Evolutionary conservation across 2,797 vertebrate genomes (phyloP).

Genomic region (Mus minutoides): DNA sequence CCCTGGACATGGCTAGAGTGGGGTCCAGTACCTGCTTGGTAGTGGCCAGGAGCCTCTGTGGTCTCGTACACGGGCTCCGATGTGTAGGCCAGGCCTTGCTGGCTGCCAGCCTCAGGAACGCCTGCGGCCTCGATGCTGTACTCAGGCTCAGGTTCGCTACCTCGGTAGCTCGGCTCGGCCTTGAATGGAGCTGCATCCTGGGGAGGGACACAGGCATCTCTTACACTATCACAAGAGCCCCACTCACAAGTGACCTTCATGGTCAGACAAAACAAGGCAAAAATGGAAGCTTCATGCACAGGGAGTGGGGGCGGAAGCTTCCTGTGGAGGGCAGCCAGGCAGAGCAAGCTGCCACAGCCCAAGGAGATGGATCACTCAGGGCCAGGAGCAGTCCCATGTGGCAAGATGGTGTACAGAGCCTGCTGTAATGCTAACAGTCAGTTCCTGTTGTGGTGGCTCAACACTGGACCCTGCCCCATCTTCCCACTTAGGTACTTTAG

Average conservation of each 20-base stretch:
- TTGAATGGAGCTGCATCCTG: constrained; percentile 84
- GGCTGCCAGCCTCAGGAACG: constrained; percentile 82
- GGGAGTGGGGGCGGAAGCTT: not conserved
- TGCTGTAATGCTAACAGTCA: rapidly evolving
- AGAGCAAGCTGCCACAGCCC: not conserved
- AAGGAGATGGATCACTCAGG: not conserved
- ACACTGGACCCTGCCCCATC: not conserved
- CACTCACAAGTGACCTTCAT: rapidly evolving
- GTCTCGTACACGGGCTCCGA: constrained; percentile 90
- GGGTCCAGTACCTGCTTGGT: constrained; percentile 85
- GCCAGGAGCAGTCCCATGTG: not conserved
- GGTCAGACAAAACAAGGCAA: not conserved
- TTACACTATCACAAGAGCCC: not conserved
- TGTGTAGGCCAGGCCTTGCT: constrained; percentile 73
- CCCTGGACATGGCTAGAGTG: not conserved
- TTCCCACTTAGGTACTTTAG: not conserved
- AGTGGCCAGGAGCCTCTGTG: constrained; percentile 83
- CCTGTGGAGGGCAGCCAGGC: too few species aligned
- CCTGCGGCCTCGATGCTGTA: constrained; percentile 66
- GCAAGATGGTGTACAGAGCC: rapidly evolving
- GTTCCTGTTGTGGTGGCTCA: rapidly evolving
- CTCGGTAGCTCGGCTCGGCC: constrained; percentile 68
- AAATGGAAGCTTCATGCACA: not conserved
- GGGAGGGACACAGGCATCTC: not conserved
- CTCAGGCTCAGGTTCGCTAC: constrained; percentile 78